A percentile compares a stretch with the other conserved stretches of the same genome.
phyloP scores from a whole-genome alignment of 2,113 vertebrate species.

The Myrmecophaga tridactyla region DNA sequence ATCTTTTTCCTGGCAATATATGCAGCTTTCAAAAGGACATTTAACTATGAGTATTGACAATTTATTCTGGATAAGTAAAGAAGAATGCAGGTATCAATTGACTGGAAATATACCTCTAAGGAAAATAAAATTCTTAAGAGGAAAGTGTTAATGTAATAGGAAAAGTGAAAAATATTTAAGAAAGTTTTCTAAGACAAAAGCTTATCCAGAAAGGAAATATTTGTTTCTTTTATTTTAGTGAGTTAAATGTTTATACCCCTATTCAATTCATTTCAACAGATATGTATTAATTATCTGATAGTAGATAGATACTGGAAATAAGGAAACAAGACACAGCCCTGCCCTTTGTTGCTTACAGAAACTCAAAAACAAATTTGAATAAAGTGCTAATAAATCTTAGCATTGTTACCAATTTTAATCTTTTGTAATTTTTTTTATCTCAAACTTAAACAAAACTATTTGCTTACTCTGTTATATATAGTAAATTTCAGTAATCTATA shows the following conservation, averaged over 20 bases:
- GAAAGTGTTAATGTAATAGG: not conserved
- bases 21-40: not conserved
- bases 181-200: not conserved
- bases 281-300: not conserved
- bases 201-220: not conserved
- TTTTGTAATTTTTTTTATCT: not conserved
- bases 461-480: constrained; percentile 57
- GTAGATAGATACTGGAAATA: not conserved
- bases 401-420: not conserved
- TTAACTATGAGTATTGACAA: not conserved
- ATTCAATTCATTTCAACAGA: not conserved
- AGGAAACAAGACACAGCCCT: not conserved
- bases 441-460: constrained; percentile 71
- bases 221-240: not conserved
- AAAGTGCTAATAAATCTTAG: not conserved
- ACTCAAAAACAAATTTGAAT: not conserved
- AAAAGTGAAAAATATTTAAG: not conserved
- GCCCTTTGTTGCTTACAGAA: not conserved
- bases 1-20: not conserved
- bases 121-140: not conserved
- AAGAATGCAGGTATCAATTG: not conserved
- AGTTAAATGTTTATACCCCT: not conserved
- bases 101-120: not conserved
- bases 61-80: not conserved
- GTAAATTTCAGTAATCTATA: constrained; percentile 69